Conservation (phyloP, 2,797 vertebrate species). For the Myotis vivesi region DNA sequence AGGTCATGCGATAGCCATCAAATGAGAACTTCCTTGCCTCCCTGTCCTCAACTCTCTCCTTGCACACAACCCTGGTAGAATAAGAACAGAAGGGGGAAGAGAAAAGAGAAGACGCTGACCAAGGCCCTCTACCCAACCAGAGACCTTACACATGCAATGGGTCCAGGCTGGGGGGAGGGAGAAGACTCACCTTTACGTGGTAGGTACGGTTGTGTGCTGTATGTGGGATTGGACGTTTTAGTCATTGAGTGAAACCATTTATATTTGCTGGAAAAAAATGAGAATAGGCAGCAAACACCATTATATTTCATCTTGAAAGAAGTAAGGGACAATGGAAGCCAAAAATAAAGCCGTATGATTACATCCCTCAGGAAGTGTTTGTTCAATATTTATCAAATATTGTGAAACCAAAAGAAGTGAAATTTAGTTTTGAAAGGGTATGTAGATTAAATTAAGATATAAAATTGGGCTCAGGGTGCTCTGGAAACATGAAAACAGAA, state of each 20-base stretch:
- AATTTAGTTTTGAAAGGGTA: background rate
- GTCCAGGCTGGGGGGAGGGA: background rate
- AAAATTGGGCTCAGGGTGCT: background rate
- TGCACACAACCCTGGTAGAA: background rate
- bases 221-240: background rate
- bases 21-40: background rate
- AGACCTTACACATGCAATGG: background rate
- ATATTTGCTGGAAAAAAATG: background rate
- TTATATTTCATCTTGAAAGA: background rate
- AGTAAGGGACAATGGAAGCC: background rate
- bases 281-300: background rate
- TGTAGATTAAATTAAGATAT: constrained; percentile 39
- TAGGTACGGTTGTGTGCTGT: fast-evolving
- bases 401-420: background rate
- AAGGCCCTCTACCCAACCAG: fast-evolving
- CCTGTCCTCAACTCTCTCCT: background rate
- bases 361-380: background rate
- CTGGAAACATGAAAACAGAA: background rate
- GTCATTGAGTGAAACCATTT: background rate
- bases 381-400: constrained; percentile 30
- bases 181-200: background rate
- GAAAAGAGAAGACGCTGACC: background rate
- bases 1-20: background rate
- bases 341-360: constrained; percentile 11
- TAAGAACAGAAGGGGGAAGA: background rate